Base-by-base conservation (phyloP, 2,888 invertebrate genomes). In the Leptogaster cylindrica region DNA sequence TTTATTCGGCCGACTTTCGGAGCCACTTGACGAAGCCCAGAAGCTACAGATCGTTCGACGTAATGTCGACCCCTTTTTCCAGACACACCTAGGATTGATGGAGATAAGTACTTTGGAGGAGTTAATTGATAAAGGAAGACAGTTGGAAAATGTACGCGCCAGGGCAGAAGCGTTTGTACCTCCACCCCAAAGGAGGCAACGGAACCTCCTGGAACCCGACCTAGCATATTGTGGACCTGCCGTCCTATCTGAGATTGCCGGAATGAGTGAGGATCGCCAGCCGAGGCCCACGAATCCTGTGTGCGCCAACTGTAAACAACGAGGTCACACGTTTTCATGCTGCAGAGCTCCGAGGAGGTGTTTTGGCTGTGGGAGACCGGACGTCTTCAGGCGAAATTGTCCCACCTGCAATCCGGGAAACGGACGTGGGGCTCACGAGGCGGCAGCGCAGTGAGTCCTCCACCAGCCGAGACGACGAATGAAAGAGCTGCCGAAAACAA, bases 371-470 rank as follows among this genome's bases (percentile, higher is more conserved):
- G 39, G 31, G 31, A 31, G 31, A 8, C 8, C 41, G 2, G 41
- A 18, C 10, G 41, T 41, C 14, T 41, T 41, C 41, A 3, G 7
- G 12, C 14, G 12, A 18, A n/a, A 41, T 7, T 41, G 41, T 12
- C 41, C 41, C 4, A 41, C 41, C 2, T 41, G 41, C 7, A 41
- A 41, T 12, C 41, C 41, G 41, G 41, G 41, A 41, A 41, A 41
- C 12, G 2, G 2, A 3, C 6, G 7, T 6, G 12, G 4, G 41
- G 12, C 41, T 41, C 12, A 12, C 41, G 41, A 41, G 7, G 2
- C 5, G 41, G 41, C 41, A 7, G 12, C 41, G 41, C 41, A 41
- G 41, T 41, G 41, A 41, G 41, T 41, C 41, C 41, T n/a, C n/a
- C n/a, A n/a, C n/a, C 36, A 5, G 8, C 4, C 8, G 14, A 5